phyloP scores from a whole-genome alignment of 2,113 vertebrate species.

The Urocitellus parryii region DNA sequence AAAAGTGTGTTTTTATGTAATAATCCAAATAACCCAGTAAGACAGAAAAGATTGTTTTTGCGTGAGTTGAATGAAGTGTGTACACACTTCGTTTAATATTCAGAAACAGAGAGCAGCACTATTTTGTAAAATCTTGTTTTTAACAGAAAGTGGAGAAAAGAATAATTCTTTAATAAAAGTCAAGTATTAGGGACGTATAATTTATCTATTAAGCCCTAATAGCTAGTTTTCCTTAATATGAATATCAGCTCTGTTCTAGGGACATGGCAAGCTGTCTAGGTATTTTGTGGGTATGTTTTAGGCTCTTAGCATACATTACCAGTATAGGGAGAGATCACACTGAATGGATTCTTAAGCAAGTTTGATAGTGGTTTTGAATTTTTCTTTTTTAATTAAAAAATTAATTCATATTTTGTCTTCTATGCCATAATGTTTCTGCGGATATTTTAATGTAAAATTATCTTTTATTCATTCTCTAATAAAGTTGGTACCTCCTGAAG shows the following conservation, averaged over 20 bases:
- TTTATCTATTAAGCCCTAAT: background rate
- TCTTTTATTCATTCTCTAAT: background rate
- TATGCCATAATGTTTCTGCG: background rate
- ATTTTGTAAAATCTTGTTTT: slow-evolving; percentile 2
- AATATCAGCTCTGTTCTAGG: background rate
- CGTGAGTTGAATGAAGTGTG: background rate
- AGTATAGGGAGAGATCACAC: background rate
- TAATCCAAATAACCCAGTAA: background rate
- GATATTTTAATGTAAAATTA: background rate
- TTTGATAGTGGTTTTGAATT: background rate
- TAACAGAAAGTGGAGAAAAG: slow-evolving; percentile 21
- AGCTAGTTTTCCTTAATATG: background rate
- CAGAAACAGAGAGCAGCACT: background rate
- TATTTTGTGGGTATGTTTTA: background rate
- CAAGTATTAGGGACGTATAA: background rate
- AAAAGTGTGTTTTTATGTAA: background rate
- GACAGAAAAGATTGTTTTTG: background rate
- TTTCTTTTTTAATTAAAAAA: background rate
- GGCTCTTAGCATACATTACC: background rate
- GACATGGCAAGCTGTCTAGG: background rate
- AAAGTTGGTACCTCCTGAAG: background rate
- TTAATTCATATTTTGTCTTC: background rate
- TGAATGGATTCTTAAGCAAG: background rate
- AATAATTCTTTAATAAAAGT: background rate
- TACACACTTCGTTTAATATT: slow-evolving; percentile 1